These are phyloP conservation scores for Drosophila peninsularis DNA, from an alignment of 2,888 invertebrate genomes.

Conservation along the genomic window DNA sequence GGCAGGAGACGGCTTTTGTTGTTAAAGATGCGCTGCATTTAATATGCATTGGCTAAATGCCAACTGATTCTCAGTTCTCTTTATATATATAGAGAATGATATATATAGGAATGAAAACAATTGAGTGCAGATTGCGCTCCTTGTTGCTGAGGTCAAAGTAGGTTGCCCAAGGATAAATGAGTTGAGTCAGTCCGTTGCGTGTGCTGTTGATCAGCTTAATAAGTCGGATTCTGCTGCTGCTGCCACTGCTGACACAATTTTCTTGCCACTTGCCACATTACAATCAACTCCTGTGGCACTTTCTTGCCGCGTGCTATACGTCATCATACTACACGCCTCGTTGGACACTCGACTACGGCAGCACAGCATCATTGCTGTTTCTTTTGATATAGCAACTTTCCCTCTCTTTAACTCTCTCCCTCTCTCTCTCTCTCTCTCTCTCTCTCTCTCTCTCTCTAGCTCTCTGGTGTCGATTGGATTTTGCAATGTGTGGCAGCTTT, in stretches of 20 bases:
- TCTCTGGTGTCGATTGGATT: constrained; percentile 67
- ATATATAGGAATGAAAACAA: constrained; percentile 45
- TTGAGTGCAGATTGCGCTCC: constrained; percentile 60
- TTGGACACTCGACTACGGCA: constrained; percentile 59
- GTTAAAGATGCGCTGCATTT: constrained; percentile 41
- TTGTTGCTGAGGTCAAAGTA: constrained; percentile 58
- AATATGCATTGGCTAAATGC: constrained; percentile 69
- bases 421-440: constrained; percentile 25
- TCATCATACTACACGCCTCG: constrained; percentile 66
- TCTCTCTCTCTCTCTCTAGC: constrained; percentile 4
- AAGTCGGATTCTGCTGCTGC: constrained; percentile 37
- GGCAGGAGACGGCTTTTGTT: constrained; percentile 10
- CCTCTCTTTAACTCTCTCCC: constrained; percentile 45
- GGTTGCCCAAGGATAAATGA: constrained; percentile 37
- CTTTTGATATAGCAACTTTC: constrained; percentile 6
- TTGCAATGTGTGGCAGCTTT: constrained; percentile 45
- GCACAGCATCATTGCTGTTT: constrained; percentile 66
- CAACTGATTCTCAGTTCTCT: constrained; percentile 53
- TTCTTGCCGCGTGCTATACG: constrained; percentile 52
- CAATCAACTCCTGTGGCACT: constrained; percentile 15
- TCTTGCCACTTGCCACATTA: constrained; percentile 38
- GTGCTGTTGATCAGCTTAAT: constrained; percentile 58
- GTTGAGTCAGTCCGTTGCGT: constrained; percentile 49
- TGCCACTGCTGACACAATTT: constrained; percentile 64
- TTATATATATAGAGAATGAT: background rate